Evolutionary conservation across 2,113 vertebrate species (phyloP).

Genomic region (Poeciliopsis retropinna): DNA sequence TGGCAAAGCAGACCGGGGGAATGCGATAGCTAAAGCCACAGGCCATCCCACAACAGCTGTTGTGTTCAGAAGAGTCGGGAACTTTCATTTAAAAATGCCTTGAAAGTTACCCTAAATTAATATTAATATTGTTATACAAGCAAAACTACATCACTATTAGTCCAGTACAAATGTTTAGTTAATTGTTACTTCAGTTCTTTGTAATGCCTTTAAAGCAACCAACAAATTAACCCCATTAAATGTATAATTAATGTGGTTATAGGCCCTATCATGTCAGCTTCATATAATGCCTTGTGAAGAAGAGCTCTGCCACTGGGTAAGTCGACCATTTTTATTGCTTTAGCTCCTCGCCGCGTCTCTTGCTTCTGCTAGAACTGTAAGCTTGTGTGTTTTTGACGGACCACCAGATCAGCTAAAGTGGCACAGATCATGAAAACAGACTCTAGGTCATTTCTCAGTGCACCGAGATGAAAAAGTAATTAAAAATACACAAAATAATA

Average conservation of each 20-base stretch:
- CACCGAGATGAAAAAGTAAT: background rate
- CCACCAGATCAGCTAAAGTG: background rate
- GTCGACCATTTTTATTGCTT: background rate
- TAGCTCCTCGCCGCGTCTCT: background rate
- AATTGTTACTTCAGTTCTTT: background rate
- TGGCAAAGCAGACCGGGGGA: background rate
- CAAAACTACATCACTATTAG: background rate
- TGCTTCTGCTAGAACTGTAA: background rate
- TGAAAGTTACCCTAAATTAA: background rate
- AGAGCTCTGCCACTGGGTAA: background rate
- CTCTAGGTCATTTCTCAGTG: background rate
- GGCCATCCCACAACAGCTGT: background rate
- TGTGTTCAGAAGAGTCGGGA: background rate
- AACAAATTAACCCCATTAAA: background rate
- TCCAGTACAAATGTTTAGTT: background rate
- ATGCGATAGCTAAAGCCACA: background rate
- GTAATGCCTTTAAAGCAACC: background rate
- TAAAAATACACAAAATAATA: background rate
- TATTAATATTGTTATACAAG: background rate
- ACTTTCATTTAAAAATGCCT: background rate
- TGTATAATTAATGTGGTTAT: background rate
- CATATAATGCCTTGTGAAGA: background rate
- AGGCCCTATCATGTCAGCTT: background rate
- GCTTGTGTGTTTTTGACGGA: background rate
- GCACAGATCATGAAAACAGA: background rate